Percentiles rank a stretch among this genome's conserved stretches.
Evolutionary conservation across 1,140 invertebrate genomes (phyloP).

Genomic region (Scaptodrosophila lebanonensis): DNA sequence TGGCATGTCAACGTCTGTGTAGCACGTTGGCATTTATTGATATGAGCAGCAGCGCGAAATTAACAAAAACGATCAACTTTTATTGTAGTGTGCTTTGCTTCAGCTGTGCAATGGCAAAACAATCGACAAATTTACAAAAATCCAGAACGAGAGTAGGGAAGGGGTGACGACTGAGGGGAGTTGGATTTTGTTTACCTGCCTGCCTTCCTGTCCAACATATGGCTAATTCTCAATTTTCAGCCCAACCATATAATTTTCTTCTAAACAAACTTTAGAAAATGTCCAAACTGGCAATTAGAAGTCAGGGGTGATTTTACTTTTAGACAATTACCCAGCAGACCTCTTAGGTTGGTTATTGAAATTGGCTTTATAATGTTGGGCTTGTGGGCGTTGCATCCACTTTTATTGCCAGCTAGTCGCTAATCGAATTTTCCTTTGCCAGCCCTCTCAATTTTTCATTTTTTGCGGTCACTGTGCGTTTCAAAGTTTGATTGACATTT

Average conservation of each 20-base stretch:
- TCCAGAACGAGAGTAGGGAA: constrained; percentile 12
- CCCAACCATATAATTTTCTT: constrained; percentile 46
- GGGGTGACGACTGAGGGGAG: background rate
- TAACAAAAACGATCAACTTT: constrained; percentile 71
- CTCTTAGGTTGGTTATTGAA: constrained; percentile 20
- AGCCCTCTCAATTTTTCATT: background rate
- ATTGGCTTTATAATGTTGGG: constrained; percentile 55
- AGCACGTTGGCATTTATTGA: constrained; percentile 61
- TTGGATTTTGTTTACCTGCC: background rate
- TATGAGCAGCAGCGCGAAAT: constrained; percentile 49
- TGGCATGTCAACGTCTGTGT: constrained; percentile 65
- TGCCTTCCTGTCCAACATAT: constrained; percentile 35
- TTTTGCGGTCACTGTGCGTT: constrained; percentile 30
- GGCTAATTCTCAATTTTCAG: constrained; percentile 49
- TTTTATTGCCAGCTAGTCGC: constrained; percentile 2
- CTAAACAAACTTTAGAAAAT: constrained; percentile 47
- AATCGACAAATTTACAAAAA: constrained; percentile 50
- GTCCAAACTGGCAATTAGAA: no score
- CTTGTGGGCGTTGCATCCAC: constrained; percentile 32
- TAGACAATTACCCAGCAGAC: no score
- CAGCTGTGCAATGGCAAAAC: constrained; percentile 62
- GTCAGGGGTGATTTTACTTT: no score
- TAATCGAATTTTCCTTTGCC: constrained; percentile 12
- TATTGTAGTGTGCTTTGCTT: constrained; percentile 47
- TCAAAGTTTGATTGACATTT: constrained; percentile 35